Conservation (phyloP, 2,797 vertebrate species). For the Paramormyrops hopkinsi region DNA sequence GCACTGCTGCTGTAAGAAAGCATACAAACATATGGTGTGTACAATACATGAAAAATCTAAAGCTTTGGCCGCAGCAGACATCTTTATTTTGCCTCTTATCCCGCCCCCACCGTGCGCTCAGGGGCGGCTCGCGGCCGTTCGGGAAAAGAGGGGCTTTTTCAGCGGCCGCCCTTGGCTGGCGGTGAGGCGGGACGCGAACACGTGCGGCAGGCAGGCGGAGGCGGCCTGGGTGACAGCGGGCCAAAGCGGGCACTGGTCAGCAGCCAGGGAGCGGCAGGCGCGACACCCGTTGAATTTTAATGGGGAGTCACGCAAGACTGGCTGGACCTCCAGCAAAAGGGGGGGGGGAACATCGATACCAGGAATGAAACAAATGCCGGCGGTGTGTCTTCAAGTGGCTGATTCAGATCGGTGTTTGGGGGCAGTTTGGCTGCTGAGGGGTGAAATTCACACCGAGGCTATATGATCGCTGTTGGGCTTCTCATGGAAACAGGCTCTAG, state of each 20-base stretch:
- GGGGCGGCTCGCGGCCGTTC: neutral
- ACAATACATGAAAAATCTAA: neutral
- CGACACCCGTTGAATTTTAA: constrained; percentile 25
- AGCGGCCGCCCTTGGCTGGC: neutral
- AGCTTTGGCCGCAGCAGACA: neutral
- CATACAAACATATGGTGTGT: neutral
- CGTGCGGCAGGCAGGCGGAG: constrained; percentile 11
- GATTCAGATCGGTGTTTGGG: constrained; percentile 1
- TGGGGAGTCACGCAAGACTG: constrained; percentile 23
- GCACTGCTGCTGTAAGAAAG: neutral
- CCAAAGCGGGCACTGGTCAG: constrained; percentile 14
- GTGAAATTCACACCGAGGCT: neutral
- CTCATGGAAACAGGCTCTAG: neutral
- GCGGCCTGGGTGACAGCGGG: constrained; percentile 15
- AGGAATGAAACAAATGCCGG: neutral
- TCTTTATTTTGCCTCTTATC: neutral
- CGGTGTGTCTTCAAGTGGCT: neutral
- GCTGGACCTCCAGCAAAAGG: constrained; percentile 11
- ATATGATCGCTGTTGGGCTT: neutral
- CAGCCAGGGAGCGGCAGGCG: constrained; percentile 20
- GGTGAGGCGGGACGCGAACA: neutral
- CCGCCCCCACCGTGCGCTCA: neutral
- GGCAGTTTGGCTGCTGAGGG: neutral
- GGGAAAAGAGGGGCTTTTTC: neutral
- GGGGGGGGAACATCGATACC: neutral